These are phyloP conservation scores for Cnemophilus loriae DNA, from an alignment of 2,113 vertebrate species.

Conservation along the genomic window DNA sequence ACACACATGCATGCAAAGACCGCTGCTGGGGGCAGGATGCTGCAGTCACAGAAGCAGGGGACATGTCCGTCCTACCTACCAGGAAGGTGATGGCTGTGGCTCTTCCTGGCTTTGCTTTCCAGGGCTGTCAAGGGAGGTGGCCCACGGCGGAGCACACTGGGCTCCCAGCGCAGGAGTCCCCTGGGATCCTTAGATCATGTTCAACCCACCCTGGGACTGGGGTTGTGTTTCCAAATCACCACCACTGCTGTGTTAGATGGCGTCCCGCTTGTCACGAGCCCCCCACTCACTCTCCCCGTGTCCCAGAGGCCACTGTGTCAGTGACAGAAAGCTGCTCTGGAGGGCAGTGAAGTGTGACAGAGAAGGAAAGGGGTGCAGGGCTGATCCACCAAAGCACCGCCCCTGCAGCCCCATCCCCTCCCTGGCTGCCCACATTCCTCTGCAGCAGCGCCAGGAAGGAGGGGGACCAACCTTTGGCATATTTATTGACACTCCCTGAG, in stretches of 20 bases:
- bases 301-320: not conserved
- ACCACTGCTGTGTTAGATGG: not conserved
- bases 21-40: not conserved
- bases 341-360: not conserved
- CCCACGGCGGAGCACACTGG: not conserved
- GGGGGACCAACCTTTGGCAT: conserved; percentile 59
- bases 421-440: conserved; percentile 16
- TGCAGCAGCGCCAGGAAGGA: not conserved
- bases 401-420: not conserved
- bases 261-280: not conserved
- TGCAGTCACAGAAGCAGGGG: not conserved
- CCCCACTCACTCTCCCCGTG: not conserved
- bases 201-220: not conserved
- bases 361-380: not conserved
- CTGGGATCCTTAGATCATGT: not conserved
- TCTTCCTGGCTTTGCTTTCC: not conserved
- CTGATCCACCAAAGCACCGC: not conserved
- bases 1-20: not conserved
- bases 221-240: not conserved
- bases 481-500: conserved; percentile 65
- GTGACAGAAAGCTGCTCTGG: not conserved
- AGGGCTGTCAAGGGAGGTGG: not conserved
- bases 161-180: not conserved
- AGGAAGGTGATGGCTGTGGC: not conserved
- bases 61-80: not conserved